These are phyloP conservation scores for Eucriotettix oculatus DNA, from an alignment of 2,888 invertebrate species.

Conservation along the genomic window DNA sequence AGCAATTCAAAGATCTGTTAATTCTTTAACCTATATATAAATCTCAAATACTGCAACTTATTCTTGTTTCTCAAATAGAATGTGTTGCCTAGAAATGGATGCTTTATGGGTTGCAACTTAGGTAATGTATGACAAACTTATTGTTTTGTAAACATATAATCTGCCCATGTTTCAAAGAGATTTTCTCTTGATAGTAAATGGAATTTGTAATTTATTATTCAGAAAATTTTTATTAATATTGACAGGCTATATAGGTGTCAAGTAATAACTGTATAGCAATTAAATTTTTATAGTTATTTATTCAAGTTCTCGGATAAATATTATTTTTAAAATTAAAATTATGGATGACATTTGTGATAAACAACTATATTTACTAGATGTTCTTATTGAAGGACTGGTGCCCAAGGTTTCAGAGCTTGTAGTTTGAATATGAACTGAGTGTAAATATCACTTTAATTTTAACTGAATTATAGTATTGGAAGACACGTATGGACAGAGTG, in stretches of 20 bases:
- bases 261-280: too few relatives aligned
- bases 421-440: slow-evolving; percentile 1
- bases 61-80: slow-evolving; percentile 3
- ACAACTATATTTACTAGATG: background rate
- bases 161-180: background rate
- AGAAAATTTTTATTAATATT: too few relatives aligned
- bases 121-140: slow-evolving; percentile 2
- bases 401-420: background rate
- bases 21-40: slow-evolving; percentile 3
- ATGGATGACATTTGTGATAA: too few relatives aligned
- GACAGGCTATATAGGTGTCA: too few relatives aligned
- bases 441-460: background rate
- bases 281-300: too few relatives aligned
- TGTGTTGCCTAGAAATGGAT: slow-evolving; percentile 5
- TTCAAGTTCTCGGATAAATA: too few relatives aligned
- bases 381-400: background rate
- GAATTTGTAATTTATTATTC: too few relatives aligned
- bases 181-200: too few relatives aligned
- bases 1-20: slow-evolving; percentile 10
- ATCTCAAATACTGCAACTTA: slow-evolving; percentile 4
- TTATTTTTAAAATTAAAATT: too few relatives aligned
- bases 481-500: too few relatives aligned
- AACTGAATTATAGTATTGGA: too few relatives aligned
- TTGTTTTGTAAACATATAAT: background rate
- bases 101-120: slow-evolving; percentile 7